Evolutionary conservation across 2,888 invertebrate genomes (phyloP).

Genomic region (Myopa tessellatipennis): DNA sequence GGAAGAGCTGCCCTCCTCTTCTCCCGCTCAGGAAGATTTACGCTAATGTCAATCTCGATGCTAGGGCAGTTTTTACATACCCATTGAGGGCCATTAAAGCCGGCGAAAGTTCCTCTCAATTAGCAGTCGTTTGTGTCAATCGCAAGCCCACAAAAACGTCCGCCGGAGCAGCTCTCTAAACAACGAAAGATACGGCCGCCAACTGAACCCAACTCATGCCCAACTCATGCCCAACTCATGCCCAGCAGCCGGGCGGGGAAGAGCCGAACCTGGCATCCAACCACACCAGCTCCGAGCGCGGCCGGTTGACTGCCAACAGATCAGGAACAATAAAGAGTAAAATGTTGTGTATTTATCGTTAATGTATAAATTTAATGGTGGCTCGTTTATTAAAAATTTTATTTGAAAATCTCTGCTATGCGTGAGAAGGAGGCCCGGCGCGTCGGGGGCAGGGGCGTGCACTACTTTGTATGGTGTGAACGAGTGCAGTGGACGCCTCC

Average conservation of each 20-base stretch:
- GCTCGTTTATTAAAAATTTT: slow-evolving; percentile 68
- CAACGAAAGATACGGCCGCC: background rate
- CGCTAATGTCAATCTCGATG: no score
- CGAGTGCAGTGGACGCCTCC: background rate
- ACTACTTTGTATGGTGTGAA: slow-evolving; percentile 37
- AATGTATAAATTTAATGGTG: slow-evolving; percentile 68
- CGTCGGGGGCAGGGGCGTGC: background rate
- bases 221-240: background rate
- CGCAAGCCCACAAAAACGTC: background rate
- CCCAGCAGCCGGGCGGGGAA: background rate
- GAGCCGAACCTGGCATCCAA: background rate
- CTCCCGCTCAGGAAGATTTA: background rate
- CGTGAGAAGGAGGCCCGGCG: background rate
- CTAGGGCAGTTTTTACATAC: background rate
- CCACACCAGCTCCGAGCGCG: background rate
- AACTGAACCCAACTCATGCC: background rate
- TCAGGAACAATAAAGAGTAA: slow-evolving; percentile 15
- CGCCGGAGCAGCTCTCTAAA: background rate
- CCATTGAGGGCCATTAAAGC: background rate
- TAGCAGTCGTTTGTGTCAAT: slow-evolving; percentile 10
- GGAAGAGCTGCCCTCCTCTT: background rate
- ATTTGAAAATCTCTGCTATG: slow-evolving; percentile 57
- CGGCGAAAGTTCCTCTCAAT: slow-evolving; percentile 10
- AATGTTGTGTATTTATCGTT: slow-evolving; percentile 58
- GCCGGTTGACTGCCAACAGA: background rate